phyloP scores from a whole-genome alignment of 2,888 invertebrate genomes.

The Ectemnius lituratus region DNA sequence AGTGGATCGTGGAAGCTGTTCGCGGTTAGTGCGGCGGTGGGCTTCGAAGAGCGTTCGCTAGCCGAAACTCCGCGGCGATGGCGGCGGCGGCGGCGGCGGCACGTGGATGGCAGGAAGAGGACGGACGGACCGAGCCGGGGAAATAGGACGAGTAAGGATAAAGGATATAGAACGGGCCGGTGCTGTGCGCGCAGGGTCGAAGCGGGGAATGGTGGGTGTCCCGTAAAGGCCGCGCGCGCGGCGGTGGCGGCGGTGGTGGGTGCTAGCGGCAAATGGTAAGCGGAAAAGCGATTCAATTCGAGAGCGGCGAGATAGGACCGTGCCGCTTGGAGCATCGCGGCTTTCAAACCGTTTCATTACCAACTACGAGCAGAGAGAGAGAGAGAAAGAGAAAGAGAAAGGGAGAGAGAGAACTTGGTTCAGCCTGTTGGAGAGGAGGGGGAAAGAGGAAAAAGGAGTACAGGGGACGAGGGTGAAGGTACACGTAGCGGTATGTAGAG shows the following conservation, averaged over 20 bases:
- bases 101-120: no score
- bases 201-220: not conserved
- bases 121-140: constrained; percentile 7
- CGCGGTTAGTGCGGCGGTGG: constrained; percentile 4
- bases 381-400: constrained; percentile 49
- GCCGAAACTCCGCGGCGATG: not conserved
- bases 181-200: no score
- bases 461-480: constrained; percentile 26
- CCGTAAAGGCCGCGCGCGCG: constrained; percentile 6
- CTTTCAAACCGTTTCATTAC: constrained; percentile 67
- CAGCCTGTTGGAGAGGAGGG: constrained; percentile 26
- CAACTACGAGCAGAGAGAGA: constrained; percentile 38
- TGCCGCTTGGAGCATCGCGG: constrained; percentile 49
- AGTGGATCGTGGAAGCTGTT: constrained; percentile 1
- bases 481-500: no score
- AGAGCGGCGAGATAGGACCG: constrained; percentile 63
- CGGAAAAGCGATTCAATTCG: constrained; percentile 68
- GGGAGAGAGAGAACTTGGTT: constrained; percentile 16
- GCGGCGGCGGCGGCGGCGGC: no score
- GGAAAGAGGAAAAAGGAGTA: constrained; percentile 16
- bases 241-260: constrained; percentile 10
- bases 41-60: not conserved
- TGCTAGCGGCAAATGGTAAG: constrained; percentile 46
- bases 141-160: constrained; percentile 18
- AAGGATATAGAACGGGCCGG: constrained; percentile 16